phyloP scores from a whole-genome alignment of 2,797 vertebrate species.

The Ptychadena robeensis region DNA sequence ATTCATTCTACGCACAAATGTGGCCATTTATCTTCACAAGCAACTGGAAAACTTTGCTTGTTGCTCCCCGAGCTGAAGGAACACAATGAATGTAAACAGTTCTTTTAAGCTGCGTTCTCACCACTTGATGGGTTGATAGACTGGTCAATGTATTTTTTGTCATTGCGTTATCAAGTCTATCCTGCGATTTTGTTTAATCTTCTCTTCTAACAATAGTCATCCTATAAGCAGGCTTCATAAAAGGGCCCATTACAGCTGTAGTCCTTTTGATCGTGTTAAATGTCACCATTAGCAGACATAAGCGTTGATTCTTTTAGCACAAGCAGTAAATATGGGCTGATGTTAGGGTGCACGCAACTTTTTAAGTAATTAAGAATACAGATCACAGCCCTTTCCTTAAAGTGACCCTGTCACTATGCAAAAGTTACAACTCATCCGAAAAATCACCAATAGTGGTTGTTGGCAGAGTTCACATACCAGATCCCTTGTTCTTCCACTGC shows the following conservation, averaged over 20 bases:
- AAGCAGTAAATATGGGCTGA: not conserved
- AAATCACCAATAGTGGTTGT: too few relatives aligned
- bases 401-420: not conserved
- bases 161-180: conserved; percentile 43
- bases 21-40: not conserved
- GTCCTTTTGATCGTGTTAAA: conserved; percentile 50
- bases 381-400: not conserved
- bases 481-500: too few relatives aligned
- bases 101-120: conserved; percentile 7
- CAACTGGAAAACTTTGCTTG: not conserved
- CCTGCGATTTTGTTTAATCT: conserved; percentile 58
- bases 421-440: too few relatives aligned
- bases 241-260: conserved; percentile 43
- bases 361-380: not conserved
- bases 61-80: conserved; percentile 22
- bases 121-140: conserved; percentile 30
- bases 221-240: conserved; percentile 42
- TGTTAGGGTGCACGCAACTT: not conserved
- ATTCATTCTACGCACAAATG: conserved; percentile 22
- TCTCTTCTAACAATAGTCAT: conserved; percentile 49
- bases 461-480: too few relatives aligned
- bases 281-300: conserved; percentile 20
- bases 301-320: conserved; percentile 34
- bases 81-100: conserved; percentile 32
- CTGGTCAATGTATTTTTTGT: conserved; percentile 44